These are phyloP conservation scores for Diglossa brunneiventris DNA, from an alignment of 2,113 vertebrate genomes.

Conservation along the genomic window DNA sequence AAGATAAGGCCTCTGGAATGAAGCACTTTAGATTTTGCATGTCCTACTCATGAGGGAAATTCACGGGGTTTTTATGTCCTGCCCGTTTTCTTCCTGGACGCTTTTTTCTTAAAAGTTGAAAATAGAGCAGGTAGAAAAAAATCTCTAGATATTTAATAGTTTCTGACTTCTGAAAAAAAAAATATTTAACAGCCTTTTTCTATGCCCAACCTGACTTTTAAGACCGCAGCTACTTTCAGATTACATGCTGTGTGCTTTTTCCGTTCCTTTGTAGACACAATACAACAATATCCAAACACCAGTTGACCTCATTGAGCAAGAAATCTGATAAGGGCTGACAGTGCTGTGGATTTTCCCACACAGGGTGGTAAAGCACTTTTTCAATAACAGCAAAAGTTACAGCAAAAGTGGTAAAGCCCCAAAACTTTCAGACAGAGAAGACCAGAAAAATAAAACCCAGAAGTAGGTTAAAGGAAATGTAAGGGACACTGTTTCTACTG, in stretches of 20 bases:
- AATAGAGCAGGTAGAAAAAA: neutral
- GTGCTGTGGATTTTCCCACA: neutral
- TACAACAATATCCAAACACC: neutral
- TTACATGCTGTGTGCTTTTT: neutral
- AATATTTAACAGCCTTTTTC: neutral
- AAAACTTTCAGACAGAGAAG: neutral
- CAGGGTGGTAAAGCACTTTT: neutral
- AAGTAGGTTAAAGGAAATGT: neutral
- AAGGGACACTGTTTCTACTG: neutral
- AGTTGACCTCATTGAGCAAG: neutral
- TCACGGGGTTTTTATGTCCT: neutral
- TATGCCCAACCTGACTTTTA: neutral
- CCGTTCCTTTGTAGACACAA: neutral
- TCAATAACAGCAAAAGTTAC: neutral
- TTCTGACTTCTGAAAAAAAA: neutral
- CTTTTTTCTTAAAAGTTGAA: neutral
- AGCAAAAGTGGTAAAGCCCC: neutral
- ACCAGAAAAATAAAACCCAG: neutral
- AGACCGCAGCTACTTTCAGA: neutral
- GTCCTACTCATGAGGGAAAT: neutral
- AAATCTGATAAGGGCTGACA: conserved; percentile 5
- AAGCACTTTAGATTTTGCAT: neutral
- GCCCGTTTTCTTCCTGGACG: neutral
- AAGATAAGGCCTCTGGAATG: neutral
- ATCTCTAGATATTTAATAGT: neutral